Evolutionary conservation across 1,140 invertebrate species (phyloP).

Genomic region (Reticulitermes speratus): DNA sequence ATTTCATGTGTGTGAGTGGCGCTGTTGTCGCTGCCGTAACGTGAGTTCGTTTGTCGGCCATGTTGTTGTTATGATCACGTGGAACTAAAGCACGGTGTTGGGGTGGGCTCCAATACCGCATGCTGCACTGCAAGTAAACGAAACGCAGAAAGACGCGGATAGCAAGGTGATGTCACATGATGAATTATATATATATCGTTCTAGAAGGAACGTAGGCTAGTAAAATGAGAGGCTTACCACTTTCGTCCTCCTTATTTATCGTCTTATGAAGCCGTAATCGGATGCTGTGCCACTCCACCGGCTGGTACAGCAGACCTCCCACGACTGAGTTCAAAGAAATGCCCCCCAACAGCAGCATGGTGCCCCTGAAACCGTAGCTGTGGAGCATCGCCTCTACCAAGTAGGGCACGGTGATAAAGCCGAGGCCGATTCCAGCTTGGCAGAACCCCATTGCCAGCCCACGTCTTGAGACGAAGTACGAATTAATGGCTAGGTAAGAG

Average conservation of each 20-base stretch:
- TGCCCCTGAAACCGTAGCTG: constrained; percentile 72
- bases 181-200: no score
- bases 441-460: constrained; percentile 86
- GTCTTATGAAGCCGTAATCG: not conserved
- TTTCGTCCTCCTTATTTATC: not conserved
- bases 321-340: constrained; percentile 80
- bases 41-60: no score
- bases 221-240: not conserved
- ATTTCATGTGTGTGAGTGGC: no score
- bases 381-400: constrained; percentile 67
- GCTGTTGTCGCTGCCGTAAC: no score
- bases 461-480: constrained; percentile 77
- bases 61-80: no score
- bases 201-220: no score
- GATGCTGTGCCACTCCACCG: constrained; percentile 57
- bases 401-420: constrained; percentile 75
- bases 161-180: no score
- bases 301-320: constrained; percentile 78
- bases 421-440: constrained; percentile 84
- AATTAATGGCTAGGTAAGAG: constrained; percentile 33
- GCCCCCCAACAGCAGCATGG: constrained; percentile 78
- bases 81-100: no score
- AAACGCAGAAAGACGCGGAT: no score
- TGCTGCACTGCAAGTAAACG: no score
- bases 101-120: no score